Percentiles rank a stretch among this genome's conserved stretches.
Evolutionary conservation across 2,888 invertebrate species (phyloP).

Genomic region (Hetaerina titia): DNA sequence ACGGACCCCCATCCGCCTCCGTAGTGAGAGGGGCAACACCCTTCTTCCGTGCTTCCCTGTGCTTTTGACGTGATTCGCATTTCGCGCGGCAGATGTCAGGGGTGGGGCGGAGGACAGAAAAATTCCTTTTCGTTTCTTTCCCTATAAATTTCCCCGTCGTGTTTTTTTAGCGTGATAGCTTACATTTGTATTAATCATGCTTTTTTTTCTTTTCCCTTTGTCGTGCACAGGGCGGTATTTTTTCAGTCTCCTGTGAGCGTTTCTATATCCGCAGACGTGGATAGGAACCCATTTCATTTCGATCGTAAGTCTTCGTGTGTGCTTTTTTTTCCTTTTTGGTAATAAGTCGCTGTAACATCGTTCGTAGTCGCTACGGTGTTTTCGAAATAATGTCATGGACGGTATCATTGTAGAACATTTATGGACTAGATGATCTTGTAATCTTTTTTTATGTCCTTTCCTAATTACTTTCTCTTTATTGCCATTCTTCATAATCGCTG

Average conservation of each 20-base stretch:
- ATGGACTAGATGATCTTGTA: background rate
- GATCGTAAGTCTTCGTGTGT: background rate
- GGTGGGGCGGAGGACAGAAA: slow-evolving; percentile 20
- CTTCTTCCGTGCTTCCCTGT: background rate
- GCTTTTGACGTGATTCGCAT: slow-evolving; percentile 59
- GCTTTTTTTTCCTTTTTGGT: background rate
- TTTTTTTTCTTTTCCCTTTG: background rate
- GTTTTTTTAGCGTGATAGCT: slow-evolving; percentile 43
- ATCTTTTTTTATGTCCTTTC: background rate
- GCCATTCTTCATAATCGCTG: no score
- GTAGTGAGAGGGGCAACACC: slow-evolving; percentile 15
- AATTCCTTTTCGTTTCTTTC: slow-evolving; percentile 59
- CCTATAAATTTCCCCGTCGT: slow-evolving; percentile 38
- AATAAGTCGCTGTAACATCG: background rate
- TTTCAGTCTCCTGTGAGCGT: background rate
- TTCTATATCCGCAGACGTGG: background rate
- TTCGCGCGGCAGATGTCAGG: slow-evolving; percentile 61
- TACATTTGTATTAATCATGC: slow-evolving; percentile 52
- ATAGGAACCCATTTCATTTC: background rate
- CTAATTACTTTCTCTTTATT: no score
- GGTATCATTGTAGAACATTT: background rate
- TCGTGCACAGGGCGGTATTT: background rate
- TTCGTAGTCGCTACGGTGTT: background rate
- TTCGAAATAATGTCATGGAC: background rate
- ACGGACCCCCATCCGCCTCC: background rate